These are phyloP conservation scores for Myotis lucifugus DNA, from an alignment of 2,113 vertebrate species.

Conservation along the genomic window DNA sequence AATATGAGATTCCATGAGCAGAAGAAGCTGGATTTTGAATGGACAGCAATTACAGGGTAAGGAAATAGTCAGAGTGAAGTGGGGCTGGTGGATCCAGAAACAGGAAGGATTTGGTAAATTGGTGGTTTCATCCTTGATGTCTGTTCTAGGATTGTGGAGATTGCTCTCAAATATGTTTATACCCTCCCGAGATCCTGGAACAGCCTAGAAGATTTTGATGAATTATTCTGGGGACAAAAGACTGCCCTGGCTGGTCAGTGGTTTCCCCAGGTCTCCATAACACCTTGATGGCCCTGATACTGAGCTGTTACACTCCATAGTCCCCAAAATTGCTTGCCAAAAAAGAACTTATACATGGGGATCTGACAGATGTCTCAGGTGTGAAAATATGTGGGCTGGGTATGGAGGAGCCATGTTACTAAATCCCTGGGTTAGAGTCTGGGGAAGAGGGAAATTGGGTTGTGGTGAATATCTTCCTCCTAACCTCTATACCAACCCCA, in stretches of 20 bases:
- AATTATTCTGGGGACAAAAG: conserved; percentile 71
- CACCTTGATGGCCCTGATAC: too few relatives aligned
- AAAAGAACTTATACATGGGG: background rate
- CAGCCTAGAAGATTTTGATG: background rate
- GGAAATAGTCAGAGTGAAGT: background rate
- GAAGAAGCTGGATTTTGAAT: conserved; percentile 86
- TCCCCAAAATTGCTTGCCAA: too few relatives aligned
- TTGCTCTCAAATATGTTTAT: background rate
- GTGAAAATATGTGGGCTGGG: background rate
- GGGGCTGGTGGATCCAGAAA: background rate
- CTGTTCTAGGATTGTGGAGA: conserved; percentile 73
- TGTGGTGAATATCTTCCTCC: too few relatives aligned
- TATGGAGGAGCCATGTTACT: background rate
- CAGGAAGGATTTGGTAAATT: background rate
- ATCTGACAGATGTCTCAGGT: background rate
- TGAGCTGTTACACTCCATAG: too few relatives aligned
- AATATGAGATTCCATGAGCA: conserved; percentile 88
- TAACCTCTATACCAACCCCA: too few relatives aligned
- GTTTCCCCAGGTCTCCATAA: background rate
- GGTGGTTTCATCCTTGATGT: background rate
- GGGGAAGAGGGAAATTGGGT: too few relatives aligned
- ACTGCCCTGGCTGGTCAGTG: conserved; percentile 85
- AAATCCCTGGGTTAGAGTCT: background rate
- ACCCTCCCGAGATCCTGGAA: background rate
- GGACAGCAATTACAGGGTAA: conserved; percentile 56